Evolutionary conservation across 2,888 invertebrate genomes (phyloP), one percentile per base, ranked within the genome.

Genomic region (Pristionchus japonicus): DNA sequence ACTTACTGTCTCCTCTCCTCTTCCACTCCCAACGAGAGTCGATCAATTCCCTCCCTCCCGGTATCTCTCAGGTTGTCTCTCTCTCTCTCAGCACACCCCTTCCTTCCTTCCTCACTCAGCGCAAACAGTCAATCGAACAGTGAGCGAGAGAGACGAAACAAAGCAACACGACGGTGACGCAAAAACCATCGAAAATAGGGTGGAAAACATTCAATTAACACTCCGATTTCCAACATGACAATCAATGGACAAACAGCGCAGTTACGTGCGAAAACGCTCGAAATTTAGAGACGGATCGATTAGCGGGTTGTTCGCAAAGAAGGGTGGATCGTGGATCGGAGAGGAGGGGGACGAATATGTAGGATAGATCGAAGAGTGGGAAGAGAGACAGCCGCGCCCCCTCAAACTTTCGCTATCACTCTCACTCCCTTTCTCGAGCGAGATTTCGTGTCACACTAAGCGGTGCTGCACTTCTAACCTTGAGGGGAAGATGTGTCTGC

Each of bases 351-450:
- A 15, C 31, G 77, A 43, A 40, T 77, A 77, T 77, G 77, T 77
- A 77, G 77, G 77, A 77, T 77, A 77, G 70, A 70, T 27, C 9
- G 77, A 43, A 23, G 57, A 57, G n/a, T n/a, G n/a, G n/a, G n/a
- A n/a, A n/a, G n/a, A 47, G 47, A 47, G 49, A 49, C 20, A 37
- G 77, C 77, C 77, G 77, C 77, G 77, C 77, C 77, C 52, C 13
- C 49, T 80, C 80, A n/a, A 20, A 52, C 82, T 83, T 49, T 83
- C 52, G 34, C 82, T 83, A 52, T 83, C 82, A 83, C 23, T 34
- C 82, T 7, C 82, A 11, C 43, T 83, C 15, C 52, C 82, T 52
- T 34, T 31, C 82, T 27, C 49, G 52, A n/a, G n/a, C 49, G 52
- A n/a, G n/a, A 77, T 77, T 20, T 77, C 34, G 40, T 74, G 77